Evolutionary conservation across 2,797 vertebrate species (phyloP).

Genomic region (Anguilla megastoma): DNA sequence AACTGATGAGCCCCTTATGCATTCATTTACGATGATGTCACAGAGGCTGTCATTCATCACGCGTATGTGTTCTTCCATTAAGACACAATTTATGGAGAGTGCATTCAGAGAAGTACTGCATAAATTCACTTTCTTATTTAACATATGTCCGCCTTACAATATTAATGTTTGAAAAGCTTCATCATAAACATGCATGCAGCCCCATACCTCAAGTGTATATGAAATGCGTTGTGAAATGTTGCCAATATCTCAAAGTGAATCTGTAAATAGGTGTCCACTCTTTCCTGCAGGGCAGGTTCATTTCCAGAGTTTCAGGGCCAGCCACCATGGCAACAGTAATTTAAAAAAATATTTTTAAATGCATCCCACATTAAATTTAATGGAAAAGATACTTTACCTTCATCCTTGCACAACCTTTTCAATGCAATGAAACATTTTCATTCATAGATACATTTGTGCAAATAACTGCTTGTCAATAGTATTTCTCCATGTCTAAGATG

Average conservation of each 20-base stretch:
- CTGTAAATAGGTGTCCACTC: not conserved
- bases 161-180: not conserved
- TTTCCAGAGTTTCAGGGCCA: not conserved
- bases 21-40: not conserved
- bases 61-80: not conserved
- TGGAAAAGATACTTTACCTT: not conserved
- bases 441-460: not conserved
- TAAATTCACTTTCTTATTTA: not conserved
- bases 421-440: not conserved
- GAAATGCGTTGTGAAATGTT: slow-evolving; percentile 1
- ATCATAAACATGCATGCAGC: slow-evolving; percentile 12
- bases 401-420: not conserved
- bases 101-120: slow-evolving; percentile 4
- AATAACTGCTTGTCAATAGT: not conserved
- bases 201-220: slow-evolving; percentile 9
- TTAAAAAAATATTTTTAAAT: not conserved
- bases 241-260: not conserved
- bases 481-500: not conserved
- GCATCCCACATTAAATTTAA: not conserved
- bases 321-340: not conserved
- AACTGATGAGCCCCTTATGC: not conserved
- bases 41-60: not conserved
- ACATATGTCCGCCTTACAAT: not conserved
- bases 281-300: not conserved
- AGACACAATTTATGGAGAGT: not conserved